These are phyloP conservation scores for Sinelater perroti DNA, from an alignment of 2,888 invertebrate species.

Conservation along the genomic window DNA sequence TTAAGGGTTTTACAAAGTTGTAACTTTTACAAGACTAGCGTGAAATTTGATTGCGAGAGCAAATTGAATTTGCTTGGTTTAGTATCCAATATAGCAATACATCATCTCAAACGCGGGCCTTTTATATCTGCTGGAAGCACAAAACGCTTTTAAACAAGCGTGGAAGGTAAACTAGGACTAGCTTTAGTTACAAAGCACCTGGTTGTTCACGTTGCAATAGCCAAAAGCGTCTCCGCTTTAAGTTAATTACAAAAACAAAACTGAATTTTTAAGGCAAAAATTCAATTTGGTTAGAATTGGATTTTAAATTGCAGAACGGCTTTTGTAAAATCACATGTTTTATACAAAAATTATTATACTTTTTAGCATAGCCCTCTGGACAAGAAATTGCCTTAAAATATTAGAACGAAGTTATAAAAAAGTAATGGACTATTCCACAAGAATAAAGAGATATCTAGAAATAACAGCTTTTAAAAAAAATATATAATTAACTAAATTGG, in stretches of 20 bases:
- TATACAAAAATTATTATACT: too few relatives aligned
- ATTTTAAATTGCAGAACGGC: too few relatives aligned
- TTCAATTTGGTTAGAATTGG: too few relatives aligned
- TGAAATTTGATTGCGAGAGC: conserved; percentile 2
- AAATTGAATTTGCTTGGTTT: not conserved
- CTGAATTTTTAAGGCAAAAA: conserved; percentile 1
- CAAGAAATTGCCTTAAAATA: too few relatives aligned
- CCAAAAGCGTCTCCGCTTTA: not conserved
- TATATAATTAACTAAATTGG: too few relatives aligned
- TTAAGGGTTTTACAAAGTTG: conserved; percentile 10
- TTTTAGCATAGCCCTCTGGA: too few relatives aligned
- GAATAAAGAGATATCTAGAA: too few relatives aligned
- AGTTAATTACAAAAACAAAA: not conserved
- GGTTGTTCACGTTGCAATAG: not conserved
- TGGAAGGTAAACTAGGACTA: not conserved
- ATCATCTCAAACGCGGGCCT: not conserved
- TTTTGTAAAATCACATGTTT: too few relatives aligned
- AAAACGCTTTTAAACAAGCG: not conserved
- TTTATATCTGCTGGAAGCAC: not conserved
- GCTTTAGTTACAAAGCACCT: too few relatives aligned
- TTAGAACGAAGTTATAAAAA: too few relatives aligned
- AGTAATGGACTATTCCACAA: too few relatives aligned
- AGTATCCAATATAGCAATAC: not conserved
- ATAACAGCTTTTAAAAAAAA: too few relatives aligned
- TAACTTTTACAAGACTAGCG: conserved; percentile 10